These are phyloP conservation scores for Cnemophilus loriae DNA, from an alignment of 2,113 vertebrate species.

Conservation along the genomic window DNA sequence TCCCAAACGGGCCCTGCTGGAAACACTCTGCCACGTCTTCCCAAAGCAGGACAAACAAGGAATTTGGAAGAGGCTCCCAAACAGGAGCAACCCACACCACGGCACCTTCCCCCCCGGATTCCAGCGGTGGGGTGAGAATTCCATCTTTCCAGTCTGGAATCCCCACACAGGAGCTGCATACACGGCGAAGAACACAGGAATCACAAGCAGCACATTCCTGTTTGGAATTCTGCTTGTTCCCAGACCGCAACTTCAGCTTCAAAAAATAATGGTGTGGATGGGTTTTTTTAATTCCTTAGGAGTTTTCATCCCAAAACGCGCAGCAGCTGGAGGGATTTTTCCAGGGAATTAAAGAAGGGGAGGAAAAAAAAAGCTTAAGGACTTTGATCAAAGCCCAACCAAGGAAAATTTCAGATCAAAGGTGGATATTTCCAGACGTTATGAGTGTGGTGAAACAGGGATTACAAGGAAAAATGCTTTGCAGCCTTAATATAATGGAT, in stretches of 20 bases:
- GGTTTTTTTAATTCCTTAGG: neutral
- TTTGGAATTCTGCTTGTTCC: neutral
- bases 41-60: neutral
- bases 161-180: neutral
- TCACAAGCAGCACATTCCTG: neutral
- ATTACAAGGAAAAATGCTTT: neutral
- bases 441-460: neutral
- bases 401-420: conserved; percentile 38
- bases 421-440: neutral
- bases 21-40: rapidly evolving
- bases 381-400: neutral
- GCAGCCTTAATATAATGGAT: neutral
- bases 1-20: neutral
- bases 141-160: neutral
- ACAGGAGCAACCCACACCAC: neutral
- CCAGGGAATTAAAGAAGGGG: neutral
- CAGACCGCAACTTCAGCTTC: neutral
- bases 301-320: neutral
- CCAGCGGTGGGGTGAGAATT: neutral
- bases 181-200: neutral
- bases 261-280: neutral
- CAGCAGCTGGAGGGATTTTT: conserved; percentile 34
- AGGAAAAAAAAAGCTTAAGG: neutral
- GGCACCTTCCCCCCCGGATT: neutral
- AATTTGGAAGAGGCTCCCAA: neutral